Evolutionary conservation across 2,113 vertebrate species (phyloP), one percentile per base, ranked within the genome.

Genomic region (Takifugu flavidus): DNA sequence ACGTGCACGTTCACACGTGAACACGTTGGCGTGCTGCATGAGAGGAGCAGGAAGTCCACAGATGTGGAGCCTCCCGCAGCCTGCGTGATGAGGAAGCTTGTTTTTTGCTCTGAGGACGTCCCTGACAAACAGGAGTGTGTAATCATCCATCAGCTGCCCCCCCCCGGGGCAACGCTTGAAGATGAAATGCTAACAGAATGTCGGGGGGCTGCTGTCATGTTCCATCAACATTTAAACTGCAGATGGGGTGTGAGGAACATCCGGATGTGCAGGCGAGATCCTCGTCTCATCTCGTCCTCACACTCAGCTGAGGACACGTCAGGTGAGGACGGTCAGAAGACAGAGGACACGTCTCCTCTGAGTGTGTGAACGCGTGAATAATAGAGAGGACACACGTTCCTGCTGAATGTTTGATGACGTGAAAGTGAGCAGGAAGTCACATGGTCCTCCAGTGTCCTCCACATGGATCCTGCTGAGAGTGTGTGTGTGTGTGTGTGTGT

Each of bases 401-500:
- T 61, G 7, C 65, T 91, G 52, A 89, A 91, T 91, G 84, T 88
- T 89, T 88, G 44, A 91, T 88, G 79, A 15, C 8, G 60, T 88
- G 89, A 90, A 91, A 89, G 82, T 85, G 88, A 91, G 87, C 71
- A 65, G 65, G 82, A 70, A 5, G 7, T n/a, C n/a, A n/a, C n/a
- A n/a, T n/a, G n/a, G n/a, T n/a, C n/a, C n/a, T n/a, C n/a, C n/a
- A n/a, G n/a, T n/a, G n/a, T n/a, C n/a, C n/a, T n/a, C n/a, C n/a
- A n/a, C n/a, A n/a, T n/a, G 46, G 15, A 14, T 49, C 15, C 47
- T 49, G 15, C 50, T 11, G 49, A 26, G 49, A 5, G 31, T 54
- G 53, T 51, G 49, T 39, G 31, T 42, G 52, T 13, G 5, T 45
- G 15, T 49, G 47, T 49, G 47, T 25, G 47, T 49, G 47, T 49